Evolutionary conservation across 2,113 vertebrate genomes (phyloP).

Genomic region (Tragelaphus scriptus): DNA sequence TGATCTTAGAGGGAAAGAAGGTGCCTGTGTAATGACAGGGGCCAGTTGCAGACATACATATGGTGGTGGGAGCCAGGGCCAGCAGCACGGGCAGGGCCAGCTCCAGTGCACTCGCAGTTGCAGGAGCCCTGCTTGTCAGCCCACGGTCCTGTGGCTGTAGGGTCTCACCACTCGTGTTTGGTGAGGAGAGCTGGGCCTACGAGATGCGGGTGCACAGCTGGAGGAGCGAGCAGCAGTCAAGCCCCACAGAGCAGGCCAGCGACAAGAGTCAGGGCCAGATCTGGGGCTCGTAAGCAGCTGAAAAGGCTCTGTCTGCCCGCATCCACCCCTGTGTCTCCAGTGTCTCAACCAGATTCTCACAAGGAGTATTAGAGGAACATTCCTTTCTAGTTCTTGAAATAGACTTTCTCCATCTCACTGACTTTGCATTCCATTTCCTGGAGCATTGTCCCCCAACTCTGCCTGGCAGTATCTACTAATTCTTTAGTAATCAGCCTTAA

Average conservation of each 20-base stretch:
- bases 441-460: neutral
- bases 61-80: too few species aligned
- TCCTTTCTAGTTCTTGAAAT: neutral
- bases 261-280: neutral
- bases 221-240: neutral
- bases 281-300: neutral
- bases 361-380: neutral
- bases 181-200: neutral
- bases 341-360: neutral
- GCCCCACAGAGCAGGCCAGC: neutral
- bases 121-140: neutral
- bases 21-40: neutral
- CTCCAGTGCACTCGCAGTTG: fast-evolving
- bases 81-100: neutral
- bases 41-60: neutral
- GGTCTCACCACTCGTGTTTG: neutral
- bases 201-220: neutral
- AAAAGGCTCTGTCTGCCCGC: neutral
- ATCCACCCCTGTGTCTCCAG: neutral
- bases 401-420: neutral
- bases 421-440: neutral
- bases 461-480: neutral
- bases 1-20: neutral
- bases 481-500: neutral
- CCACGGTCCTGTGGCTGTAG: fast-evolving